Evolutionary conservation across 2,113 vertebrate genomes (phyloP).

Genomic region (Propithecus coquereli): DNA sequence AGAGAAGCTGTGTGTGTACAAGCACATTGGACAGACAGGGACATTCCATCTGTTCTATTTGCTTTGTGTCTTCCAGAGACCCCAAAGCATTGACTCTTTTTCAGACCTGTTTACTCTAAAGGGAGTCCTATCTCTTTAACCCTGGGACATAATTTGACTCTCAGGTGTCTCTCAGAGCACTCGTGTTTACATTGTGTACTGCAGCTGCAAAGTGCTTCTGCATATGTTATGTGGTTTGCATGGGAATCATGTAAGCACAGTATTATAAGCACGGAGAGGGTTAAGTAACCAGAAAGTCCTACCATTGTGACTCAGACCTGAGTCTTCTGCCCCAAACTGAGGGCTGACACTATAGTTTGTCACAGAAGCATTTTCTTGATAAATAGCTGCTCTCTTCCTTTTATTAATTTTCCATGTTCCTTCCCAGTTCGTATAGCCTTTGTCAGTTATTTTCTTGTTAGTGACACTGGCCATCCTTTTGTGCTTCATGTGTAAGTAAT

Average conservation of each 20-base stretch:
- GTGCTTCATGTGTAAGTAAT: not conserved
- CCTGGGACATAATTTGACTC: accelerated
- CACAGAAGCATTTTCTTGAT: not conserved
- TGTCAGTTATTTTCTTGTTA: not conserved
- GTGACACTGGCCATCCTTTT: not conserved
- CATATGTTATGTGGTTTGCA: accelerated
- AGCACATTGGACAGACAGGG: not conserved
- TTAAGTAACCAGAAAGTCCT: not conserved
- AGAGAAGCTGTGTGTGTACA: accelerated
- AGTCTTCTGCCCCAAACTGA: not conserved
- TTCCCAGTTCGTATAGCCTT: not conserved
- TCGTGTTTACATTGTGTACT: accelerated
- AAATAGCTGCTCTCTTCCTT: not conserved
- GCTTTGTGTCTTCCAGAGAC: not conserved
- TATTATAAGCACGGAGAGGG: not conserved
- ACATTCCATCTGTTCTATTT: not conserved
- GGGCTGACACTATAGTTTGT: not conserved
- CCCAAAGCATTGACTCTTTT: not conserved
- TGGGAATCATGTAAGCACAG: accelerated
- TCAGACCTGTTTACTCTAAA: not conserved
- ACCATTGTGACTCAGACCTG: not conserved
- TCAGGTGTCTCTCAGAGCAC: too few relatives aligned
- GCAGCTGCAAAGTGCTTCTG: not conserved
- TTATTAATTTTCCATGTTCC: not conserved
- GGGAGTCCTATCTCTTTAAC: not conserved